These are phyloP conservation scores for Magallana gigas DNA, from an alignment of 1,140 invertebrate genomes.

Conservation along the genomic window DNA sequence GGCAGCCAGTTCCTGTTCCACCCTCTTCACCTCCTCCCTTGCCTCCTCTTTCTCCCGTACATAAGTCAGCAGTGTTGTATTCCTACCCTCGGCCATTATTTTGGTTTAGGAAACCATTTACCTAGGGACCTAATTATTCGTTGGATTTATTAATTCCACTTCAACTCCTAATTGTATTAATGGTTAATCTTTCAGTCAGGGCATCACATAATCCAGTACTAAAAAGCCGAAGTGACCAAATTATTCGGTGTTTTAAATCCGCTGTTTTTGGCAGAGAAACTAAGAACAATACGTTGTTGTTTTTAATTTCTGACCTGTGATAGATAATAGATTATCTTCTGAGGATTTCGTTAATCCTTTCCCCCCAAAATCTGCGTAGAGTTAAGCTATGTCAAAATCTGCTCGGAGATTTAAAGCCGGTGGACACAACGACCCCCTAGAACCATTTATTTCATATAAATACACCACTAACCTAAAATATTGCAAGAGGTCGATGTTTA, in stretches of 20 bases:
- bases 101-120: neutral
- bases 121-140: neutral
- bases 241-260: neutral
- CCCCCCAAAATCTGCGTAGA: neutral
- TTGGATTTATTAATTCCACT: neutral
- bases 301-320: neutral
- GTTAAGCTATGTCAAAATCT: neutral
- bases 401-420: neutral
- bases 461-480: neutral
- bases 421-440: neutral
- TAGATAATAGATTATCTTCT: neutral
- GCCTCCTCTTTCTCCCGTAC: conserved; percentile 45
- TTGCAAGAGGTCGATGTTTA: neutral
- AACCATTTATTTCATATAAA: neutral
- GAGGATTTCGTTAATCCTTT: neutral
- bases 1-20: conserved; percentile 28
- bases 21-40: conserved; percentile 11
- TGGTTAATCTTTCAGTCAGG: too few species aligned
- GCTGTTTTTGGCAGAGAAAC: too few species aligned
- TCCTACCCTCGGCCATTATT: conserved; percentile 21
- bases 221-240: neutral
- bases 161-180: conserved; percentile 9
- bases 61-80: conserved; percentile 1
- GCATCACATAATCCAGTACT: neutral
- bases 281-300: too few species aligned